Conservation (phyloP, 1,140 invertebrate species). For the Eriocheir sinensis region DNA sequence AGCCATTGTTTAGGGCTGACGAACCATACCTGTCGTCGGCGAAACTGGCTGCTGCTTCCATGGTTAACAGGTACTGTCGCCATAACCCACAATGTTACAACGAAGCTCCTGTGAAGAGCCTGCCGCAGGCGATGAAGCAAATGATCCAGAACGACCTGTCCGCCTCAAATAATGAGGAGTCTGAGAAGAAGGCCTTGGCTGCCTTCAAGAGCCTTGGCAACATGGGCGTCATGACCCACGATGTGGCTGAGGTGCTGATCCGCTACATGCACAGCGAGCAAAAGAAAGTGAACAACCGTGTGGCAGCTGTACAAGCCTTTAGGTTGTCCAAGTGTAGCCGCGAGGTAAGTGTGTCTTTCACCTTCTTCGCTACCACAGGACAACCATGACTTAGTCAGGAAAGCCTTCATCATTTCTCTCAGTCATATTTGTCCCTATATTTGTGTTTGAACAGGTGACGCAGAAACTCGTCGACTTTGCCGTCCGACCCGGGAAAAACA, state of each 20-base stretch:
- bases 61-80: slow-evolving; percentile 63
- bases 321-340: slow-evolving; percentile 56
- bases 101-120: slow-evolving; percentile 30
- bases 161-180: background rate
- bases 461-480: slow-evolving; percentile 34
- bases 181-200: background rate
- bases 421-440: background rate
- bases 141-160: slow-evolving; percentile 10
- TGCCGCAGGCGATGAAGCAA: background rate
- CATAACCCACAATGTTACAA: slow-evolving; percentile 52
- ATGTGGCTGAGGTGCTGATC: background rate
- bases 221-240: slow-evolving; percentile 62
- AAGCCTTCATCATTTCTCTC: background rate
- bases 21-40: background rate
- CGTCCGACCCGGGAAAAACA: background rate
- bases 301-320: slow-evolving; percentile 67
- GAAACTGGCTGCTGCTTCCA: slow-evolving; percentile 52
- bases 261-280: slow-evolving; percentile 44
- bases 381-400: background rate
- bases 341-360: slow-evolving; percentile 34
- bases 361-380: background rate
- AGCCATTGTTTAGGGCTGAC: slow-evolving; percentile 45
- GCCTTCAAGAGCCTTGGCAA: slow-evolving; percentile 59
- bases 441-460: slow-evolving; percentile 32
- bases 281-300: slow-evolving; percentile 43